Percentiles rank a stretch among this genome's conserved stretches.
Evolutionary conservation across 2,888 invertebrate species (phyloP).

Genomic region (Blastobasis adustella): DNA sequence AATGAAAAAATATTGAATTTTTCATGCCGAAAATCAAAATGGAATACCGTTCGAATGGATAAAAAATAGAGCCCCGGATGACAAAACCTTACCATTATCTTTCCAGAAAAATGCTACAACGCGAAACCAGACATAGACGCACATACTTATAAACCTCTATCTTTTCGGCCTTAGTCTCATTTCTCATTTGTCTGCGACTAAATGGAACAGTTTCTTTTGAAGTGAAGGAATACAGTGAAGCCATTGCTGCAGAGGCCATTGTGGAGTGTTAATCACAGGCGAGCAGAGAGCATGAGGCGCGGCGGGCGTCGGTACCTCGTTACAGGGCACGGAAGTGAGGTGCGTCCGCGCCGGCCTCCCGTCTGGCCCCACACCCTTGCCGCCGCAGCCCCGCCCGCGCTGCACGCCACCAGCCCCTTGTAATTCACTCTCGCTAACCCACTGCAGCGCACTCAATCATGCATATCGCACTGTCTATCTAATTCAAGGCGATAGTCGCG

Average conservation of each 20-base stretch:
- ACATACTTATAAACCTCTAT: too few species aligned
- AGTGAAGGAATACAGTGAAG: conserved; percentile 3
- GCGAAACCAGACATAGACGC: too few species aligned
- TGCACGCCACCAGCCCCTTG: conserved; percentile 39
- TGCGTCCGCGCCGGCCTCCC: too few species aligned
- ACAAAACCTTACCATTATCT: too few species aligned
- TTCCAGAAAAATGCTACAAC: too few species aligned
- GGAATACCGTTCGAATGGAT: too few species aligned
- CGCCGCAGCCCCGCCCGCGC: conserved; percentile 28
- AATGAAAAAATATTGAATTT: too few species aligned
- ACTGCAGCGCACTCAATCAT: conserved; percentile 70
- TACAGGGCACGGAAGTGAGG: too few species aligned
- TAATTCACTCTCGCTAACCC: conserved; percentile 76
- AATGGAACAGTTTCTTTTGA: conserved; percentile 9
- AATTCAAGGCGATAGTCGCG: conserved; percentile 51
- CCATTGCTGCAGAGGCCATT: conserved; percentile 13
- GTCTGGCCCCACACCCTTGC: conserved; percentile 18
- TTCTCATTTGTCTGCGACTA: conserved; percentile 1
- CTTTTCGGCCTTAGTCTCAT: too few species aligned
- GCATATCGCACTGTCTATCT: conserved; percentile 54
- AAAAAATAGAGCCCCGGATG: too few species aligned
- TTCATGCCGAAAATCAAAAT: too few species aligned
- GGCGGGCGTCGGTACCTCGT: conserved; percentile 9
- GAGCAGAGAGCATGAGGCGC: too few species aligned
- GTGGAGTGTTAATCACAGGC: conserved; percentile 8